phyloP scores from a whole-genome alignment of 92 coral and sea anemone genomes.

The Siderastrea radians region DNA sequence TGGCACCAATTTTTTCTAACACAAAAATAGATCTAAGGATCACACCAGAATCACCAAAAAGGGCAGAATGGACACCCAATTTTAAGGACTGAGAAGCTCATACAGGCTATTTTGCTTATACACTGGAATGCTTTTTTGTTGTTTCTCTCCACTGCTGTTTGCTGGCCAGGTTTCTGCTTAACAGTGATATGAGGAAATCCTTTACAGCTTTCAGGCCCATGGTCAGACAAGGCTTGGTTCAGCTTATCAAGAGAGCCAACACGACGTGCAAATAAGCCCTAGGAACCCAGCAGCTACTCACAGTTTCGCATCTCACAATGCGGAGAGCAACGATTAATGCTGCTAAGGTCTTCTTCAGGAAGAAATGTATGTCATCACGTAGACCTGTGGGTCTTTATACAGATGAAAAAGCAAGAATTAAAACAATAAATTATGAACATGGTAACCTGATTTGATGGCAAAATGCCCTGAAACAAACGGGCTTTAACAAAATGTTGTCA shows the following conservation, averaged over 20 bases:
- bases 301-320: slow-evolving; percentile 36
- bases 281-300: slow-evolving; percentile 26
- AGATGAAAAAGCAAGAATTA: slow-evolving; percentile 19
- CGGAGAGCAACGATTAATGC: slow-evolving; percentile 19
- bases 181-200: not conserved
- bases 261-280: slow-evolving; percentile 3
- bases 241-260: slow-evolving; percentile 26
- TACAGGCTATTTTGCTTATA: too few species aligned
- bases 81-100: too few species aligned
- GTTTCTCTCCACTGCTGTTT: not conserved
- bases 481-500: too few species aligned
- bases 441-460: not conserved
- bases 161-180: not conserved
- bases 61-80: too few species aligned
- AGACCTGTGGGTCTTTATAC: not conserved
- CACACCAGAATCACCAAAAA: too few species aligned
- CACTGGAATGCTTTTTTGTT: not conserved
- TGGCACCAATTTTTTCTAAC: too few species aligned
- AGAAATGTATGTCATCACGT: too few species aligned
- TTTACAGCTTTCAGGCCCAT: too few species aligned
- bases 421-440: not conserved
- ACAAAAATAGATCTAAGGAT: too few species aligned
- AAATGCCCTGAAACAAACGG: not conserved
- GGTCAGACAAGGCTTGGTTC: slow-evolving; percentile 1
- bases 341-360: not conserved